phyloP scores from a whole-genome alignment of 2,797 vertebrate species.

The Loris lydekkerianus region DNA sequence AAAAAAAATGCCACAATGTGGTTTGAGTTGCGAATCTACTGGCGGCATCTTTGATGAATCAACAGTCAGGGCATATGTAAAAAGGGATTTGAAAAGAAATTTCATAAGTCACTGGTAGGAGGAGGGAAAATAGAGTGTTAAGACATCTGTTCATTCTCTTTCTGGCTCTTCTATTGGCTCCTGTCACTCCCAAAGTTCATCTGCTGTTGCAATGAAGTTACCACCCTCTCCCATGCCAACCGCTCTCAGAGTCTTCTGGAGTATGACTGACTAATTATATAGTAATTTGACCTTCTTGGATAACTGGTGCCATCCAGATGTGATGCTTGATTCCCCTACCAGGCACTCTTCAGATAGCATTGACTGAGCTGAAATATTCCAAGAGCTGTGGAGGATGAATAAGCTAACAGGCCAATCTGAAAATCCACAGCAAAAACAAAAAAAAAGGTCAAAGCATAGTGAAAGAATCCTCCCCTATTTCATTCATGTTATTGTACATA shows the following conservation, averaged over 20 bases:
- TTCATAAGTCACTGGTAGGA: not conserved
- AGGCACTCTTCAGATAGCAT: not conserved
- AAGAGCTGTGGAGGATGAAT: not conserved
- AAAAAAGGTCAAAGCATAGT: not conserved
- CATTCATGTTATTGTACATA: not conserved
- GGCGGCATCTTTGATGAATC: slow-evolving; percentile 65
- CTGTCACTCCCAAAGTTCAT: not conserved
- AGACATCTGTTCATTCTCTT: not conserved
- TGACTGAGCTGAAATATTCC: not conserved
- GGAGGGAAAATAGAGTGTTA: not conserved
- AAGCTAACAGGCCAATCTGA: not conserved
- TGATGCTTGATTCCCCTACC: not conserved
- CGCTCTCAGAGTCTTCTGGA: not conserved
- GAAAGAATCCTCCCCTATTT: not conserved
- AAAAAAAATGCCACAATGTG: slow-evolving; percentile 61
- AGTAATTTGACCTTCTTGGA: slow-evolving; percentile 55
- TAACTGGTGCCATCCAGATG: slow-evolving; percentile 37
- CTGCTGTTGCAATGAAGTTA: slow-evolving; percentile 48
- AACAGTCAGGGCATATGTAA: slow-evolving; percentile 63
- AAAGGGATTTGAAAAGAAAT: slow-evolving; percentile 62
- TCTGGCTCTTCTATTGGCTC: not conserved
- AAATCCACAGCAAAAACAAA: not conserved
- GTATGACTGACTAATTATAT: not conserved
- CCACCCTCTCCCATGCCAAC: not conserved
- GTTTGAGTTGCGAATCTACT: slow-evolving; percentile 76